A percentile compares a stretch with the other conserved stretches of the same genome.
Evolutionary conservation across 1,140 invertebrate species (phyloP).

Genomic region (Andrena cerasifolii): DNA sequence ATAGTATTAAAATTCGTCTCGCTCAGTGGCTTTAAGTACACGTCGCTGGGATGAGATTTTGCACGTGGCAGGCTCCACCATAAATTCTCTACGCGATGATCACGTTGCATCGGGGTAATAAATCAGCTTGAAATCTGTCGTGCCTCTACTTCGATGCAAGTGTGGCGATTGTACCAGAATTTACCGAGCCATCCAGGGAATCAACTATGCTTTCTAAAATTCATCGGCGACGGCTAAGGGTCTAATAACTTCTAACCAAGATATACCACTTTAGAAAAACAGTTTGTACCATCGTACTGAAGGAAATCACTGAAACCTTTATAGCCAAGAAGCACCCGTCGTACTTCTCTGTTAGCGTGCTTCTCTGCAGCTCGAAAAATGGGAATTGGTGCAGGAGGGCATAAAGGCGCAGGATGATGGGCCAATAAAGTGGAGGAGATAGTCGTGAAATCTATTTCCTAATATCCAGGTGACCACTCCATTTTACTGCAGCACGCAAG

Average conservation of each 20-base stretch:
- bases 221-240: not conserved
- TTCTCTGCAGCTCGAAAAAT: conserved; percentile 7
- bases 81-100: conserved; percentile 45
- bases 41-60: conserved; percentile 8
- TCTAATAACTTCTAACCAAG: not conserved
- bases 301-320: not conserved
- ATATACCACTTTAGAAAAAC: not conserved
- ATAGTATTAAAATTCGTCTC: conserved; percentile 21
- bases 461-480: conserved; percentile 28
- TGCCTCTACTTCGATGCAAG: conserved; percentile 10
- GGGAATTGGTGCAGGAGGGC: not conserved
- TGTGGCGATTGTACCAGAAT: not conserved
- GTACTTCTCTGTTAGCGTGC: conserved; percentile 3
- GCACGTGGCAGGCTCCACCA: not conserved
- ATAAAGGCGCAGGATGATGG: not conserved
- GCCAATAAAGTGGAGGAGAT: conserved; percentile 29
- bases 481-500: not conserved
- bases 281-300: too few species aligned
- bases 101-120: conserved; percentile 21
- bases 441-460: conserved; percentile 46
- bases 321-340: not conserved
- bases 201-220: not conserved
- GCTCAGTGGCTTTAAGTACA: not conserved
- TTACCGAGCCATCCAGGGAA: not conserved
- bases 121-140: conserved; percentile 37